These are phyloP conservation scores for Ophion costatus DNA, from an alignment of 2,888 invertebrate species.

Conservation along the genomic window DNA sequence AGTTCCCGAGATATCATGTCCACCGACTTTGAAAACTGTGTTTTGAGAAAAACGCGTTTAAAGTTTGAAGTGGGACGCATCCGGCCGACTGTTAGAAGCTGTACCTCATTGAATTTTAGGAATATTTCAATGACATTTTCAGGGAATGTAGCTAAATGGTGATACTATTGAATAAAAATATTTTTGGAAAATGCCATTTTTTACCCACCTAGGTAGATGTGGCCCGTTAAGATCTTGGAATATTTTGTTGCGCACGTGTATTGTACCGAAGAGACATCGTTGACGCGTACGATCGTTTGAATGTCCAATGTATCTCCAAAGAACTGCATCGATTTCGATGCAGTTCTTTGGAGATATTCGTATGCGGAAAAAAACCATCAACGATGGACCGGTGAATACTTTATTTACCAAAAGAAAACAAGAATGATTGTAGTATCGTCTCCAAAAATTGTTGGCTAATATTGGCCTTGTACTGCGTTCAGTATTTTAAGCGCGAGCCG, in stretches of 20 bases:
- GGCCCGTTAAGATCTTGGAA: neutral
- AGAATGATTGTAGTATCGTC: neutral
- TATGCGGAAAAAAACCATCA: neutral
- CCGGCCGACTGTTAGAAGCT: no score
- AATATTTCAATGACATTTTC: no score
- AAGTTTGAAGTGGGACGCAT: no score
- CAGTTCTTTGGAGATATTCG: neutral
- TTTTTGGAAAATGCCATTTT: no score
- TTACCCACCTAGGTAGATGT: no score
- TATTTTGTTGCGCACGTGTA: neutral
- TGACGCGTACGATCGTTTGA: neutral
- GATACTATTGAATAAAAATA: no score
- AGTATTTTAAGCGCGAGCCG: neutral
- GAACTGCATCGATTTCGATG: neutral
- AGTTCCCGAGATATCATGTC: no score
- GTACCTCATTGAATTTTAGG: no score
- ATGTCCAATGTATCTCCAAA: no score
- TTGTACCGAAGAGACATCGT: neutral
- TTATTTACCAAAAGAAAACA: neutral
- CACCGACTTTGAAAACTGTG: no score
- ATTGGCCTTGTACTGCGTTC: conserved; percentile 14
- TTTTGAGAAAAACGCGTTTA: no score
- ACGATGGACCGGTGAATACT: neutral
- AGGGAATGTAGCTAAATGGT: no score
- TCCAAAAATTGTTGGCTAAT: neutral